A percentile compares a stretch with the other conserved stretches of the same genome.
phyloP scores from a whole-genome alignment of 1,140 invertebrate species.

The Apis mellifera region Amel_HAv3.1 CM009932.2:2666501-2667000 shows the following conservation, averaged over 20 bases:
- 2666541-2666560: conserved; percentile 11
- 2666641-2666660: neutral
- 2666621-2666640: conserved; percentile 67
- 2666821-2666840: conserved; percentile 65
- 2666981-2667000: conserved; percentile 78
- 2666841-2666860: conserved; percentile 57
- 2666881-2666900: neutral
- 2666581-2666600: conserved; percentile 81
- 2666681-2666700: conserved; percentile 17
- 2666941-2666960: conserved; percentile 61
- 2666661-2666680: no score
- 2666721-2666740: conserved; percentile 40
- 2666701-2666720: neutral
- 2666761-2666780: conserved; percentile 51
- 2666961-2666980: conserved; percentile 49
- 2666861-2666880: neutral
- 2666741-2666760: conserved; percentile 57
- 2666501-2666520: neutral
- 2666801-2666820: conserved; percentile 57
- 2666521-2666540: neutral
- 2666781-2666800: conserved; percentile 58
- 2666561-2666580: conserved; percentile 77
- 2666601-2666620: conserved; percentile 80
- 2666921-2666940: conserved; percentile 40
- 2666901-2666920: conserved; percentile 50